Evolutionary conservation across 2,113 vertebrate species (phyloP).

Genomic region (Phrynocephalus versicolor): DNA sequence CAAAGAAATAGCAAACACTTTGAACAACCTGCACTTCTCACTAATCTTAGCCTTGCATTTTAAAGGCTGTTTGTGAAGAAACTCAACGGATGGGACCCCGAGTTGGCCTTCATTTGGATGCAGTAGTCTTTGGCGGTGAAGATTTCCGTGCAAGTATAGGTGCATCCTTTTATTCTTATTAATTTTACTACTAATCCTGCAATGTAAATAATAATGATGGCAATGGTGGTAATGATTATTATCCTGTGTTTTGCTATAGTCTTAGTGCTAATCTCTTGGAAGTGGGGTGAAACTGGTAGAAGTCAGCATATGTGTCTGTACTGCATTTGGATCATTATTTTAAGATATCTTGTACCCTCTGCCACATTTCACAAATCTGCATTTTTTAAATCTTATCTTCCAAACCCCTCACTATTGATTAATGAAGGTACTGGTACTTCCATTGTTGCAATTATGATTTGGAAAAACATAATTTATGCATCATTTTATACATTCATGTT

Average conservation of each 20-base stretch:
- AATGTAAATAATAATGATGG: not conserved
- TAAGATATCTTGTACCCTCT: not conserved
- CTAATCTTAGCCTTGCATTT: slow-evolving; percentile 60
- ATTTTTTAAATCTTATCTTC: slow-evolving; percentile 6
- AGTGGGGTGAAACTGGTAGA: not conserved
- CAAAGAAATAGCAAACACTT: not conserved
- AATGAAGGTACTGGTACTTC: not conserved
- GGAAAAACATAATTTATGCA: not conserved
- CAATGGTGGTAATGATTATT: too few species aligned
- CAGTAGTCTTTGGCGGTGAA: slow-evolving; percentile 95
- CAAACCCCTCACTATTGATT: not conserved
- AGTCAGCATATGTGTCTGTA: not conserved
- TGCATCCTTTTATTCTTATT: slow-evolving; percentile 61
- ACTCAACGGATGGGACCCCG: slow-evolving; percentile 74
- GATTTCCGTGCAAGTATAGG: slow-evolving; percentile 99
- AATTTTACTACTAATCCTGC: not conserved
- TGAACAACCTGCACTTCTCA: not conserved
- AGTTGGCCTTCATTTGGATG: slow-evolving; percentile 89
- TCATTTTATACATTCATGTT: not conserved
- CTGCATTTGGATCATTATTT: not conserved
- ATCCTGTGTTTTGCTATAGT: too few species aligned
- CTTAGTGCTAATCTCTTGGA: not conserved
- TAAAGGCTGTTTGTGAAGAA: slow-evolving; percentile 91
- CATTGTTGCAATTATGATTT: not conserved
- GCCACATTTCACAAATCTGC: not conserved